A percentile compares a stretch with the other conserved stretches of the same genome.
phyloP scores from a whole-genome alignment of 35 echinoderm and acorn worm genomes.

The Diadema setosum region DNA sequence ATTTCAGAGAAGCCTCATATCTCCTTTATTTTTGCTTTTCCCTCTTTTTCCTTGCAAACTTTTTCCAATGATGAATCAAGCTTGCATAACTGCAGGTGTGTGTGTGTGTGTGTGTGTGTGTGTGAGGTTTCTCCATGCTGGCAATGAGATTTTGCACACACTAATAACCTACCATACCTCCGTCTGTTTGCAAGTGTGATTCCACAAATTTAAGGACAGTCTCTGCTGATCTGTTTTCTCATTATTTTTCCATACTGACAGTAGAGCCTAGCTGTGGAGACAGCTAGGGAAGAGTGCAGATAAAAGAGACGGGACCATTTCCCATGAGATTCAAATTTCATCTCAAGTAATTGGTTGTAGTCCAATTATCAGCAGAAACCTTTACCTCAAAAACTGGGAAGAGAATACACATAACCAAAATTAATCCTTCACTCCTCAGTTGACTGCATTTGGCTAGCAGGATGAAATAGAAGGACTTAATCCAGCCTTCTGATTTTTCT shows the following conservation, averaged over 20 bases:
- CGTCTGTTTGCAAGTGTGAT: not conserved
- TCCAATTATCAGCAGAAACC: not conserved
- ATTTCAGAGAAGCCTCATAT: no score
- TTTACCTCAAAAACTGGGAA: no score
- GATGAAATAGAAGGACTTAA: no score
- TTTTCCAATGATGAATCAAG: not conserved
- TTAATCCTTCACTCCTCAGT: no score
- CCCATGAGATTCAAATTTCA: conserved; percentile 14
- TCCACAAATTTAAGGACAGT: not conserved
- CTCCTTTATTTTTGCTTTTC: conserved; percentile 13
- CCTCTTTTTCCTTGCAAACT: not conserved
- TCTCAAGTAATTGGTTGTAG: conserved; percentile 14
- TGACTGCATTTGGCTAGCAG: no score
- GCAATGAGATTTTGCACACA: not conserved
- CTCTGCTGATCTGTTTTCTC: no score
- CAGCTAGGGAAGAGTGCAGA: not conserved
- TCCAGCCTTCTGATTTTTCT: no score
- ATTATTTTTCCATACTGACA: no score
- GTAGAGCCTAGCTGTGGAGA: no score
- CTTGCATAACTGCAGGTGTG: conserved; percentile 19
- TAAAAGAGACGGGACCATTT: not conserved
- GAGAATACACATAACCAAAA: no score
- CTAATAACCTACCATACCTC: conserved; percentile 15
- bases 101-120: no score
- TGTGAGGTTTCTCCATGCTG: no score